Conservation (phyloP, 2,888 invertebrate species). For the Colostygia pectinataria region DNA sequence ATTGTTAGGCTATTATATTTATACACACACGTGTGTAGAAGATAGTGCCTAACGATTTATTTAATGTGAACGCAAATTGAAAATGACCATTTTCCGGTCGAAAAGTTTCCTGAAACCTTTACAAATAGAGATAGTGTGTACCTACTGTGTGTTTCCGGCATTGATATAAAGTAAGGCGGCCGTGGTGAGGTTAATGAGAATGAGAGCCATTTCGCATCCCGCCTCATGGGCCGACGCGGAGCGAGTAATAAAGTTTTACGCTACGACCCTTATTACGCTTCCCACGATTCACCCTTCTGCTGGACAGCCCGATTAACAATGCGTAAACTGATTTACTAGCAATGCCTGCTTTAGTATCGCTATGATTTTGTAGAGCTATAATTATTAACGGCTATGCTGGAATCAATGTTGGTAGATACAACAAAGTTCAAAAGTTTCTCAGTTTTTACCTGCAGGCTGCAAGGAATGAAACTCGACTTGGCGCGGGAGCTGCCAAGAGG, state of each 20-base stretch:
- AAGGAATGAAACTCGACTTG: conserved; percentile 47
- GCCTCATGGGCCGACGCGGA: conserved; percentile 58
- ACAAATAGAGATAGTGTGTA: conserved; percentile 39
- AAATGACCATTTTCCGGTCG: conserved; percentile 30
- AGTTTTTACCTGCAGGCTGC: conserved; percentile 38
- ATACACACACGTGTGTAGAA: neutral
- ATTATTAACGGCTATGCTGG: conserved; percentile 36
- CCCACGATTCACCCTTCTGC: conserved; percentile 56
- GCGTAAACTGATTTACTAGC: conserved; percentile 68
- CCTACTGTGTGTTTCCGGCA: conserved; percentile 53
- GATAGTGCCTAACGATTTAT: conserved; percentile 1
- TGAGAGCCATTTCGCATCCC: conserved; percentile 68
- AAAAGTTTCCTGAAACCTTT: conserved; percentile 33
- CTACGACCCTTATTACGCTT: conserved; percentile 66
- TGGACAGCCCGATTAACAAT: conserved; percentile 69
- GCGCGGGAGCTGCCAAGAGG: conserved; percentile 53
- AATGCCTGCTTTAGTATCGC: conserved; percentile 20
- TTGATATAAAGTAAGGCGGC: conserved; percentile 60
- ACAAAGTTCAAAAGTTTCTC: conserved; percentile 41
- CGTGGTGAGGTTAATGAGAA: conserved; percentile 73
- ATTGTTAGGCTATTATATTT: too few species aligned
- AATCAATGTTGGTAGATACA: conserved; percentile 20
- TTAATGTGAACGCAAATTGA: conserved; percentile 18
- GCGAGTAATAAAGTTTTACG: conserved; percentile 73
- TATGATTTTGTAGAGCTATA: conserved; percentile 29